phyloP scores from a whole-genome alignment of 2,888 invertebrate species.

The Eurytoma californica region DNA sequence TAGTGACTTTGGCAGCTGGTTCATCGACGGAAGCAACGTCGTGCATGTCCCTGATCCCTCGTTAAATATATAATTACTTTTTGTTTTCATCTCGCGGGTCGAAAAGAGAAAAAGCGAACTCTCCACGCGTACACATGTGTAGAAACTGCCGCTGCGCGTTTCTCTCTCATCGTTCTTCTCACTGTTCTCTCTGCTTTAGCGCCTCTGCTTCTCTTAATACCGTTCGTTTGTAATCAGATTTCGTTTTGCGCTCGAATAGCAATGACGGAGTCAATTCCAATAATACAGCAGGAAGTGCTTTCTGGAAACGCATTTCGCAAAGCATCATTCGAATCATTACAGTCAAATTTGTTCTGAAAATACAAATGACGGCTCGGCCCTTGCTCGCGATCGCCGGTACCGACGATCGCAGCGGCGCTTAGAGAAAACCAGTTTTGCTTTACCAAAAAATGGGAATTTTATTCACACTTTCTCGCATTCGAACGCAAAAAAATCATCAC shows the following conservation, averaged over 20 bases:
- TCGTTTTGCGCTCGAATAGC: slow-evolving; percentile 23
- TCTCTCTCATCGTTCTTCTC: slow-evolving; percentile 44
- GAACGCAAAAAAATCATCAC: slow-evolving; percentile 15
- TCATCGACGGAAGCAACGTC: slow-evolving; percentile 37
- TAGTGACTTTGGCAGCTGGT: slow-evolving; percentile 51
- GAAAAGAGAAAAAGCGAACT: slow-evolving; percentile 60
- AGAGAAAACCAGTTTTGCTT: slow-evolving; percentile 13
- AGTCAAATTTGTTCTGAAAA: not conserved
- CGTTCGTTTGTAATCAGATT: slow-evolving; percentile 23
- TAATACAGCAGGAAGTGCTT: slow-evolving; percentile 5
- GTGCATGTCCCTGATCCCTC: slow-evolving; percentile 38
- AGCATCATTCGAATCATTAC: slow-evolving; percentile 8
- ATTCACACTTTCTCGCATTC: slow-evolving; percentile 22
- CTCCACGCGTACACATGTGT: slow-evolving; percentile 54
- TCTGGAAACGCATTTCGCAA: slow-evolving; percentile 3
- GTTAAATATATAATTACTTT: slow-evolving; percentile 16
- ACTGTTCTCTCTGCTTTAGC: slow-evolving; percentile 33
- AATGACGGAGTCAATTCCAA: slow-evolving; percentile 18
- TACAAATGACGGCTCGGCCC: slow-evolving; percentile 10
- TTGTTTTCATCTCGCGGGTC: slow-evolving; percentile 47
- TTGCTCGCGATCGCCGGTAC: slow-evolving; percentile 1
- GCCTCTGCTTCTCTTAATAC: slow-evolving; percentile 29
- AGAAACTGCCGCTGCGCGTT: slow-evolving; percentile 52
- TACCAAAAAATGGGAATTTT: slow-evolving; percentile 27
- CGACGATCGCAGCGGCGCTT: slow-evolving; percentile 8